Evolutionary conservation across 2,113 vertebrate species (phyloP), one percentile per base, ranked within the genome.

Genomic region (Corynorhinus townsendii): DNA sequence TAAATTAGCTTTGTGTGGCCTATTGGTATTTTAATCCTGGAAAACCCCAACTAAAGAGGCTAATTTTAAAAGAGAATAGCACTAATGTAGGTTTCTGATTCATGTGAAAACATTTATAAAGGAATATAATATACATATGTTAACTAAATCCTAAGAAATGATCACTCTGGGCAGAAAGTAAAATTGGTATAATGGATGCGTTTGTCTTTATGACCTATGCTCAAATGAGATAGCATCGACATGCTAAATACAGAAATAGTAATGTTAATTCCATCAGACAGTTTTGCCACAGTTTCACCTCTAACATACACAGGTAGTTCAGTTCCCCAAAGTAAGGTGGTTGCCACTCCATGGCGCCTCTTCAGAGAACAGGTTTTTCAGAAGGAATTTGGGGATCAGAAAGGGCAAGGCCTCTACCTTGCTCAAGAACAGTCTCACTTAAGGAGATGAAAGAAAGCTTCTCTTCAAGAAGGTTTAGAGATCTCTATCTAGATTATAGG

Each of bases 11-110:
- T 68, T 56, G 3, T 77, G 40, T 90, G 56, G 30, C 49, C 56
- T 56, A 11, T 89, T 38, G 35, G 7, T 76, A 49, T 93, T 77
- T 91, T 93, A 86, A 56, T 80, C 4, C 40, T 89, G 22, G 62
- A 73, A 87, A 89, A 84, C 16, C 45, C 38, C 94, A 90, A 75
- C 47, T 59, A 90, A n/a, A 8, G 7, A 76, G 69, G 64, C 38
- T 94, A 26, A 69, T 92, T 94, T 95, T 95, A 52, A 81, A 62
- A 75, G 56, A 76, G 38, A 94, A 47, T 45, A 77, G 17, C 33
- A 90, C 4, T 1, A 3, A 28, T 30, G 8, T 43, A 33, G 33
- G 26, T 85, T 93, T 92, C 30, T 38, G 54, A 73, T 38, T 82
- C 47, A 91, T 28, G 24, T 0, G 2, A 94, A 91, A n/a, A 33